Evolutionary conservation across 2,797 vertebrate genomes (phyloP).

Genomic region (Pantherophis alleghaniensis): DNA sequence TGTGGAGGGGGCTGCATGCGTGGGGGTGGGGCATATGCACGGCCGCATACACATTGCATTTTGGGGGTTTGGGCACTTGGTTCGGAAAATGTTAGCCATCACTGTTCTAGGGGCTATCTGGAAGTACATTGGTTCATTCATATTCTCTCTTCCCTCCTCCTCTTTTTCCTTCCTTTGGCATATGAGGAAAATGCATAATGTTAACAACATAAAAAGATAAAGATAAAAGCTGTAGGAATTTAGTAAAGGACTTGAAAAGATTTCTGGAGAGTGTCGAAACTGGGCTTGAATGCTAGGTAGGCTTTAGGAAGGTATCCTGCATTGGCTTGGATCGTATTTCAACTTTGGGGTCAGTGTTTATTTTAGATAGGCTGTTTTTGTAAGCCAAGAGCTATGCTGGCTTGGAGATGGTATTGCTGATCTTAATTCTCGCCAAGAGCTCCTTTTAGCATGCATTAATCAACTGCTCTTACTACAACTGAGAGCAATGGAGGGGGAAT

Average conservation of each 20-base stretch:
- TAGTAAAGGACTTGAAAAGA: background rate
- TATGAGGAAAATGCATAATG: background rate
- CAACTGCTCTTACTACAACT: conserved; percentile 2
- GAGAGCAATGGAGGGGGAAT: background rate
- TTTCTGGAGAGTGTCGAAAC: background rate
- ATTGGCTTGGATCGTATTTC: background rate
- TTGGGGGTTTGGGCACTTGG: too few species aligned
- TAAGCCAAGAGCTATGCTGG: background rate
- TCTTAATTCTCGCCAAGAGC: background rate
- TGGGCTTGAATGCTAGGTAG: background rate
- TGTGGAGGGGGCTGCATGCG: too few species aligned
- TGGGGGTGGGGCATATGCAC: too few species aligned
- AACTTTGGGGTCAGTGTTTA: background rate
- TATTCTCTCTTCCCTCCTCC: background rate
- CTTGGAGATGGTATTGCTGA: background rate
- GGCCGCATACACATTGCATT: too few species aligned
- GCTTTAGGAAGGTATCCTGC: background rate
- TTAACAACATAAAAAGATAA: background rate
- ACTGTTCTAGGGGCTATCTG: background rate
- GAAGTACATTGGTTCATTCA: background rate
- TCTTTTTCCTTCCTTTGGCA: background rate
- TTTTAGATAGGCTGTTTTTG: background rate
- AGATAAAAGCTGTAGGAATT: background rate
- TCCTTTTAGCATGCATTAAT: background rate
- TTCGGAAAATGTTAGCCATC: too few species aligned